Evolutionary conservation across 1,140 invertebrate genomes (phyloP), one percentile per base, ranked within the genome.

Genomic region (Anastrepha obliqua): DNA sequence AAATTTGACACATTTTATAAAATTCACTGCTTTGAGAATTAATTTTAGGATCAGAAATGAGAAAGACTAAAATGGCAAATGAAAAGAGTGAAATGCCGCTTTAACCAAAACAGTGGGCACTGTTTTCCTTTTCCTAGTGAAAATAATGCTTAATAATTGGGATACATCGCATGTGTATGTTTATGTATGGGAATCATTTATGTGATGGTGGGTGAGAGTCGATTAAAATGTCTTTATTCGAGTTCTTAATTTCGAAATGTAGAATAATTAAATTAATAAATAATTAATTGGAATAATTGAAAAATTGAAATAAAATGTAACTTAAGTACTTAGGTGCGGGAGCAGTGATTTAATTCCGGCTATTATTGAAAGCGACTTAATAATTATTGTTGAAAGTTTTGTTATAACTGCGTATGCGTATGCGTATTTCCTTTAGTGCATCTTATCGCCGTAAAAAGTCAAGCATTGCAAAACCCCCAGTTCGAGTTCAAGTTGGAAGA

Each of bases 361-460:
- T 81, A 55, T 55, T 55, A 55, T 3, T n/a, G 44, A 42, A 58
- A 58, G 55, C 17, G 11, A 51, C 44, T 55, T 55, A 58, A 81
- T n/a, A 8, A 47, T 55, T 55, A 81, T 81, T 81, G 74, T 81
- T 81, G 74, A 81, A 81, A 58, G 47, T 81, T 81, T 81, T 81
- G 55, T 81, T 81, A 81, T 17, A 55, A 55, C 20, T 81, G 29
- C 6, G 7, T 65, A 65, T 55, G 51, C 51, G 11, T 55, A 55
- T 55, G 60, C 60, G 4, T 62, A 62, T 62, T 3, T 62, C n/a
- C 60, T 15, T 62, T 62, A 62, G 9, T 62, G 60, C 60, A 62
- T 17, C 60, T 62, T 13, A 62, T 62, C n/a, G 13, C 60, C 8
- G n/a, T 5, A 62, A 62, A 62, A 62, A 62, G 15, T n/a, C 29